These are phyloP conservation scores for Orgyia antiqua DNA, from an alignment of 2,888 invertebrate genomes.

Conservation along the genomic window DNA sequence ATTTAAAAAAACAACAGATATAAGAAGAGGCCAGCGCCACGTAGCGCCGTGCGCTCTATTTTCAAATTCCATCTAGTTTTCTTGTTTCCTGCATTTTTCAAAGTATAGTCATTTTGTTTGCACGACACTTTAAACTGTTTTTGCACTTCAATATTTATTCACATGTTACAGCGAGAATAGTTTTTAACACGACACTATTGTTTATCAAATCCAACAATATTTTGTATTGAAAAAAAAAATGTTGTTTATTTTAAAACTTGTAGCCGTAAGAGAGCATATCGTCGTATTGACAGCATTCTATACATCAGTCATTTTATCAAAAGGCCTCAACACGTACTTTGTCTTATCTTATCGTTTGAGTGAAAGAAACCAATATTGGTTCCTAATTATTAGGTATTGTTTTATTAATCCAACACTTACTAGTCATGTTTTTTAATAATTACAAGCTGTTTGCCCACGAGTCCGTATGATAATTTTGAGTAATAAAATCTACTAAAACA, in stretches of 20 bases:
- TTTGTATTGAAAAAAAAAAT: conserved; percentile 16
- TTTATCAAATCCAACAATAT: conserved; percentile 9
- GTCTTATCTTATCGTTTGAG: conserved; percentile 65
- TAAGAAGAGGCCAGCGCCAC: conserved; percentile 65
- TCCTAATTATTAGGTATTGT: conserved; percentile 19
- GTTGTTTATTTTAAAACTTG: conserved; percentile 30
- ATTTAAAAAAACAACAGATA: conserved; percentile 58
- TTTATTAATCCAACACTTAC: too few species aligned
- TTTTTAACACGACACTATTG: conserved; percentile 8
- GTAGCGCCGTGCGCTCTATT: conserved; percentile 39
- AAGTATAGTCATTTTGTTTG: conserved; percentile 15
- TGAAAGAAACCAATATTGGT: conserved; percentile 45
- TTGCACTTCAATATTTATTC: conserved; percentile 12
- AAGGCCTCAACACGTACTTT: conserved; percentile 55
- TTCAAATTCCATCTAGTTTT: conserved; percentile 59
- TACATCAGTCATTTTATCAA: conserved; percentile 59
- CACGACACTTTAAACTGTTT: not conserved
- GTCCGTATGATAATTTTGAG: too few species aligned
- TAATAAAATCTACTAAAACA: too few species aligned
- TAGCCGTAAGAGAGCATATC: conserved; percentile 46
- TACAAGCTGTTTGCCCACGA: too few species aligned
- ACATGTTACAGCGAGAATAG: conserved; percentile 16
- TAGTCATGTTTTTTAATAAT: too few species aligned
- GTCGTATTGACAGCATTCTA: conserved; percentile 62
- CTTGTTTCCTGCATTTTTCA: conserved; percentile 36